A percentile compares a stretch with the other conserved stretches of the same genome.
Evolutionary conservation across 1,140 invertebrate species (phyloP).

Genomic region (Cotesia glomerata): DNA sequence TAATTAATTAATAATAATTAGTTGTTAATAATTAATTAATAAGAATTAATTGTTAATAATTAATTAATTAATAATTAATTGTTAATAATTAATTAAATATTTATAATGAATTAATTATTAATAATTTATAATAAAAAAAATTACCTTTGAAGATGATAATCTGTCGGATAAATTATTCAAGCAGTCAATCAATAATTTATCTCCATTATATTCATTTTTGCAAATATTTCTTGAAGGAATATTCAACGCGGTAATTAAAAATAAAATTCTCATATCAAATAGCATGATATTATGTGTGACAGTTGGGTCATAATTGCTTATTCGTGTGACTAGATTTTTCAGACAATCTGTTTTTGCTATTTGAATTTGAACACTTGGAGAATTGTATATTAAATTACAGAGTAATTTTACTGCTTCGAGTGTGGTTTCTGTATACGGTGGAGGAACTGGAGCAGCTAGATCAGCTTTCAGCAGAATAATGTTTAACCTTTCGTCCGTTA

Average conservation of each 20-base stretch:
- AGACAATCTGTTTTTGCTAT: conserved; percentile 77
- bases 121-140: conserved; percentile 22
- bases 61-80: no score
- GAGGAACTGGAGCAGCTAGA: conserved; percentile 55
- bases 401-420: conserved; percentile 86
- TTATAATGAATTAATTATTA: no score
- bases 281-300: conserved; percentile 77
- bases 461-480: conserved; percentile 71
- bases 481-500: conserved; percentile 72
- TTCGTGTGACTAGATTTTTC: conserved; percentile 75
- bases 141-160: conserved; percentile 38
- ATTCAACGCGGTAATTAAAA: conserved; percentile 84
- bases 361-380: conserved; percentile 70
- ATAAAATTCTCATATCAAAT: conserved; percentile 88
- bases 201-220: conserved; percentile 78
- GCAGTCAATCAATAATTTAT: conserved; percentile 80
- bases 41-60: no score
- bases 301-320: conserved; percentile 70
- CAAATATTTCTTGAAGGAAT: conserved; percentile 74
- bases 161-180: conserved; percentile 65
- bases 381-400: conserved; percentile 89
- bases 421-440: conserved; percentile 53
- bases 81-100: no score
- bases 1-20: no score
- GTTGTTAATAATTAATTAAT: no score